Evolutionary conservation across 2,888 invertebrate species (phyloP).

Genomic region (Aspidapion aeneum): DNA sequence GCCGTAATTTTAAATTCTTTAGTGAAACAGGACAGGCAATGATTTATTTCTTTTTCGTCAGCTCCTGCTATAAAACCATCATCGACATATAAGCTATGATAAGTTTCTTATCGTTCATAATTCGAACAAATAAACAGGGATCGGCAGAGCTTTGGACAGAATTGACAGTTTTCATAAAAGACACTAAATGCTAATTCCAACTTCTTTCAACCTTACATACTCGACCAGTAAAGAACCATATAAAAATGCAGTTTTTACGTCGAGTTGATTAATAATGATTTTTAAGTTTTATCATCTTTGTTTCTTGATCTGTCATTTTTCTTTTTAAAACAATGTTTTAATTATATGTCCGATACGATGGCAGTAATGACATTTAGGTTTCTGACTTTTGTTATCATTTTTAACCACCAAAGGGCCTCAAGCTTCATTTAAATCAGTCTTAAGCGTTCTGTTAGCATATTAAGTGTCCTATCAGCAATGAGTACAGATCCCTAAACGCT

Average conservation of each 20-base stretch:
- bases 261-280: conserved; percentile 3
- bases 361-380: too few species aligned
- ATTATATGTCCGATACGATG: too few species aligned
- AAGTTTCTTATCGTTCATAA: neutral
- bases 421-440: too few species aligned
- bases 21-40: neutral
- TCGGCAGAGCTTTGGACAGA: neutral
- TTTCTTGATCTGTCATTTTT: too few species aligned
- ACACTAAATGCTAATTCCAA: neutral
- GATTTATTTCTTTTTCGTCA: neutral
- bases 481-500: too few species aligned
- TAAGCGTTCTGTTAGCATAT: too few species aligned
- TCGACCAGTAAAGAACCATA: conserved; percentile 1
- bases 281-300: too few species aligned
- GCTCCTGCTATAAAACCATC: conserved; percentile 3
- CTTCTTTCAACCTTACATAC: conserved; percentile 8
- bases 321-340: too few species aligned
- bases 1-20: conserved; percentile 1
- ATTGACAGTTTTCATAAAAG: neutral
- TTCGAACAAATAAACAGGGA: neutral
- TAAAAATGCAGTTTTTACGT: conserved; percentile 8
- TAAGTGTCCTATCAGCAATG: too few species aligned
- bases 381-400: too few species aligned
- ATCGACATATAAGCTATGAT: neutral
- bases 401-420: too few species aligned